phyloP scores from a whole-genome alignment of 2,797 vertebrate species.

The Semaprochilodus insignis region DNA sequence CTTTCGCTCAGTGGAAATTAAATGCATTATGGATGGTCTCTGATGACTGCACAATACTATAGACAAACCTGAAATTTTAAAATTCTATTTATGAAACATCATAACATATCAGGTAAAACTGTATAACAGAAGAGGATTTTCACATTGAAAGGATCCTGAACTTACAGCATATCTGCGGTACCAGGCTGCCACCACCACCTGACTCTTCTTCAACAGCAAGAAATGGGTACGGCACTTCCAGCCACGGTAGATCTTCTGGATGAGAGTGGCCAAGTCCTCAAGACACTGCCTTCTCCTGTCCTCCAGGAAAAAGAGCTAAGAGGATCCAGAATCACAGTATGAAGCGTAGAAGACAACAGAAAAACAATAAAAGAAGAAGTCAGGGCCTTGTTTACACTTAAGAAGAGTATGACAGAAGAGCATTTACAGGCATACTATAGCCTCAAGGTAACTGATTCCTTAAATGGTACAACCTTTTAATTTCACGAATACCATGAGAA shows the following conservation, averaged over 20 bases:
- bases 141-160: neutral
- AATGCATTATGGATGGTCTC: no score
- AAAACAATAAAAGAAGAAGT: neutral
- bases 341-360: neutral
- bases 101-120: neutral
- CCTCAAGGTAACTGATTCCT: neutral
- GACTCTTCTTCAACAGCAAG: constrained; percentile 91
- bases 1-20: no score
- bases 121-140: neutral
- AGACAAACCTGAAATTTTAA: neutral
- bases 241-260: constrained; percentile 96
- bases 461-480: neutral
- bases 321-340: neutral
- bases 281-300: constrained; percentile 89
- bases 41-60: neutral
- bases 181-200: constrained; percentile 93
- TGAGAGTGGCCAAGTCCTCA: constrained; percentile 91
- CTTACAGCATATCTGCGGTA: constrained; percentile 91
- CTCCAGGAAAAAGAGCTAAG: constrained; percentile 93
- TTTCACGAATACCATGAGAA: neutral
- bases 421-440: neutral
- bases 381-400: neutral
- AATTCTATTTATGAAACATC: neutral
- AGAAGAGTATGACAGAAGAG: neutral
- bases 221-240: constrained; percentile 93